phyloP scores from a whole-genome alignment of 1,140 invertebrate species.

The Helicoverpa armigera region DNA sequence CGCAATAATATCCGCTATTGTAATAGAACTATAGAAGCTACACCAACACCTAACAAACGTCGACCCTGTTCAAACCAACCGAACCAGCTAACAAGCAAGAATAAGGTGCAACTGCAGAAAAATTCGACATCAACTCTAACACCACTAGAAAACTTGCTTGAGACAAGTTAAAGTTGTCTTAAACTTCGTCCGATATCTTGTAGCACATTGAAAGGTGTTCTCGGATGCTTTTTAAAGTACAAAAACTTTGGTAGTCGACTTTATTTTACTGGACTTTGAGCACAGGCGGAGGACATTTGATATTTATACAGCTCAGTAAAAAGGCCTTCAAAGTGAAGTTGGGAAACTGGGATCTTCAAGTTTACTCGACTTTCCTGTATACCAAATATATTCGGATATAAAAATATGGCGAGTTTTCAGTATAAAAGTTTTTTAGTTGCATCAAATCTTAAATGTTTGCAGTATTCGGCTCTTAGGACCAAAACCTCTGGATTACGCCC shows the following conservation, averaged over 20 bases:
- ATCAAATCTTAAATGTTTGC: too few relatives aligned
- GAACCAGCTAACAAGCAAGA: background rate
- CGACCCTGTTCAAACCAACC: background rate
- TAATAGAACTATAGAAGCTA: too few relatives aligned
- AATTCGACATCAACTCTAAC: slow-evolving; percentile 6
- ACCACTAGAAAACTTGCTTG: slow-evolving; percentile 38
- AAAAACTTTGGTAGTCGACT: slow-evolving; percentile 41
- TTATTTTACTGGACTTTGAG: slow-evolving; percentile 39
- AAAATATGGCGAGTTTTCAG: background rate
- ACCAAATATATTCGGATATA: background rate
- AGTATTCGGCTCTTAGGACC: too few relatives aligned
- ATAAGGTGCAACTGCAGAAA: background rate
- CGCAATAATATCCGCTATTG: too few relatives aligned
- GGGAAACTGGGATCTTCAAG: background rate
- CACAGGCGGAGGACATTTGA: slow-evolving; percentile 16
- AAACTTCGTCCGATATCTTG: slow-evolving; percentile 50
- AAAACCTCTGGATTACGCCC: too few relatives aligned
- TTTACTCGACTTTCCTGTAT: background rate
- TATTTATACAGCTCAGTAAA: slow-evolving; percentile 14
- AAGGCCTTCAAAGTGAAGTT: background rate
- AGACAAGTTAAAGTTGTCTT: slow-evolving; percentile 54
- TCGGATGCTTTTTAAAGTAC: slow-evolving; percentile 44
- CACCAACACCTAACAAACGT: too few relatives aligned
- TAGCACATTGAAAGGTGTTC: slow-evolving; percentile 51
- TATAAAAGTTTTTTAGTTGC: too few relatives aligned